phyloP scores from a whole-genome alignment of 2,797 vertebrate genomes.

The Holocentrus rufus region DNA sequence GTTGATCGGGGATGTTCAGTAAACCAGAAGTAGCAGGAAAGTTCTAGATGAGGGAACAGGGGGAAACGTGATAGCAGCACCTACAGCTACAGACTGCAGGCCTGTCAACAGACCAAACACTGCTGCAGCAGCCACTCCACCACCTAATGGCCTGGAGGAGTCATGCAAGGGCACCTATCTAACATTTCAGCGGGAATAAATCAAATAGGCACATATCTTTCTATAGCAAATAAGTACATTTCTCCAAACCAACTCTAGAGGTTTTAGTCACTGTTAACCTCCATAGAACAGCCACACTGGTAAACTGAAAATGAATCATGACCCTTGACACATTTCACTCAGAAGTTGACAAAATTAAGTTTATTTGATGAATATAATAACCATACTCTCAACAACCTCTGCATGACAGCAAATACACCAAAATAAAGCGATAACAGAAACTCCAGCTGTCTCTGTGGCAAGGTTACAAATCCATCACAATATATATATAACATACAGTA shows the following conservation, averaged over 20 bases:
- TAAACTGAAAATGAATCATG: not conserved
- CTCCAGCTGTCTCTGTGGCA: conserved; percentile 49
- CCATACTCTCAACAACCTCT: conserved; percentile 79
- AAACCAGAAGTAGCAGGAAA: conserved; percentile 68
- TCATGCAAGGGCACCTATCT: not conserved
- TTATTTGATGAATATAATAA: conserved; percentile 88
- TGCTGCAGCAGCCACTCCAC: not conserved
- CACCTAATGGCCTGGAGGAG: conserved; percentile 56
- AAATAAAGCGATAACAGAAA: conserved; percentile 54
- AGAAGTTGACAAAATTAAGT: conserved; percentile 80
- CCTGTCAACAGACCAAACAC: conserved; percentile 61
- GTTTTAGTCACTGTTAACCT: too few relatives aligned
- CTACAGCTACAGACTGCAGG: conserved; percentile 13
- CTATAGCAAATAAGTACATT: not conserved
- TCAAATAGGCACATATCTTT: too few relatives aligned
- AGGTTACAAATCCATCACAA: conserved; percentile 59
- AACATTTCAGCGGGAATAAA: not conserved
- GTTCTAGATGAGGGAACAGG: conserved; percentile 70
- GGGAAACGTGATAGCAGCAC: conserved; percentile 59
- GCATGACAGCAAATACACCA: conserved; percentile 77
- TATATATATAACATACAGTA: conserved; percentile 53
- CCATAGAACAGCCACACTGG: not conserved
- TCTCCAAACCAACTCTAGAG: not conserved
- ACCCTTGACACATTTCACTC: conserved; percentile 18
- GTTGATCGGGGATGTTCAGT: conserved; percentile 6